Evolutionary conservation across 2,888 invertebrate genomes (phyloP), one percentile per base, ranked within the genome.

Genomic region (Dasysyrphus albostriatus): DNA sequence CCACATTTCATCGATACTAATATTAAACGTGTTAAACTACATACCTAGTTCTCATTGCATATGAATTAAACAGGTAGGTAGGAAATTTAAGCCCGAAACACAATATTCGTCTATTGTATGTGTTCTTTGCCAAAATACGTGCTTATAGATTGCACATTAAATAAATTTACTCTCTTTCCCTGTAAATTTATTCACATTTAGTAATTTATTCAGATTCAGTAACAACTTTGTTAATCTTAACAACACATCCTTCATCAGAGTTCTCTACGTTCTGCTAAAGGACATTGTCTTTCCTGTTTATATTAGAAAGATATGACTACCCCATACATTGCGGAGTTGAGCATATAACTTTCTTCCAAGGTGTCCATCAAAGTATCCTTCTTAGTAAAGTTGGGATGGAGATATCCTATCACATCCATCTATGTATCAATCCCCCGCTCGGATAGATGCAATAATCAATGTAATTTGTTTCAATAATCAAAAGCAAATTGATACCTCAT

Each of bases 401-500:
- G 3, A 34, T 58, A 44, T 44, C 37, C 24, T 44, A 44, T 12
- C 12, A 49, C 10, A 42, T 61, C 19, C 34, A 16, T 9, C 14
- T 12, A 47, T 37, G 34, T 7, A 58, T 44, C 44, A 44, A 44
- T 44, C 44, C 44, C 65, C 32, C 16, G 47, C 47, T n/a, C 16
- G 16, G 4, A 47, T 16, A 16, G 16, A 16, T 47, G n/a, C 16
- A 16, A 47, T 47, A 47, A 47, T 47, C 47, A 47, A 47, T 47
- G 47, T 47, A 47, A 47, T 47, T 80, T 83, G 75, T 83, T 69
- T 75, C 34, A 75, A 75, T 83, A 83, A 83, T 83, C 80, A 83
- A 75, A 83, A 83, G 80, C 70, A 83, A 83, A 80, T 83, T 80
- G 70, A 75, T 80, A 63, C 47, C 47, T 47, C 80, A 80, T 80